Evolutionary conservation across 1,140 invertebrate species (phyloP).

Genomic region (Spodoptera litura): DNA sequence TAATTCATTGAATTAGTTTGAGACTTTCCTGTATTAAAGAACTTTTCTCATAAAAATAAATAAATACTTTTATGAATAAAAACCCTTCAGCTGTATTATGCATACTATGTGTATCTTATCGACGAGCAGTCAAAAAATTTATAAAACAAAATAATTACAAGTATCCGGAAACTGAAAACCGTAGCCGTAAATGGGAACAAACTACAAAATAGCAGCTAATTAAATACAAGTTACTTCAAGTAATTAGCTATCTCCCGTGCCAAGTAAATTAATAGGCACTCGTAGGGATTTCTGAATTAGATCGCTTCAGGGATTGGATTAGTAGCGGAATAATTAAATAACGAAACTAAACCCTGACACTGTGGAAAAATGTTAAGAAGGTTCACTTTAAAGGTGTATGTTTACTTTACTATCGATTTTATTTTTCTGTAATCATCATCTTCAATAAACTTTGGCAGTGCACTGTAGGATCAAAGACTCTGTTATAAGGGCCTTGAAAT

Average conservation of each 20-base stretch:
- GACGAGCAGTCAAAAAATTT: no score
- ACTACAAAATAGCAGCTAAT: constrained; percentile 21
- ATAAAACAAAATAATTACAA: background rate
- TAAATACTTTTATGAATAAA: no score
- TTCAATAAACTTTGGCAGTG: no score
- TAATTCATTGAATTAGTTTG: no score
- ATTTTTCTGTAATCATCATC: no score
- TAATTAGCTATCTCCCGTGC: constrained; percentile 37
- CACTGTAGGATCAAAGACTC: no score
- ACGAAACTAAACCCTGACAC: constrained; percentile 9
- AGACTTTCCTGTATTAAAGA: no score
- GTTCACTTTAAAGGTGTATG: background rate
- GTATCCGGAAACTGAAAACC: background rate
- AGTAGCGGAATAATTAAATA: constrained; percentile 46
- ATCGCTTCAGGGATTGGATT: constrained; percentile 43
- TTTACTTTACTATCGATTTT: no score
- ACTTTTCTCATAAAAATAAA: no score
- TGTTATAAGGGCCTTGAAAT: no score
- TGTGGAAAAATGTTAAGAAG: background rate
- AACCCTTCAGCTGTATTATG: no score
- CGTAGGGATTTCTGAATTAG: constrained; percentile 45
- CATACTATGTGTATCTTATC: no score
- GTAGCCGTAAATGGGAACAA: background rate
- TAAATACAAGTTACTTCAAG: constrained; percentile 24
- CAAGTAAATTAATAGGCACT: constrained; percentile 37